These are phyloP conservation scores for Melanotaenia nigrans DNA, from an alignment of 2,797 vertebrate species.

Conservation along the genomic window DNA sequence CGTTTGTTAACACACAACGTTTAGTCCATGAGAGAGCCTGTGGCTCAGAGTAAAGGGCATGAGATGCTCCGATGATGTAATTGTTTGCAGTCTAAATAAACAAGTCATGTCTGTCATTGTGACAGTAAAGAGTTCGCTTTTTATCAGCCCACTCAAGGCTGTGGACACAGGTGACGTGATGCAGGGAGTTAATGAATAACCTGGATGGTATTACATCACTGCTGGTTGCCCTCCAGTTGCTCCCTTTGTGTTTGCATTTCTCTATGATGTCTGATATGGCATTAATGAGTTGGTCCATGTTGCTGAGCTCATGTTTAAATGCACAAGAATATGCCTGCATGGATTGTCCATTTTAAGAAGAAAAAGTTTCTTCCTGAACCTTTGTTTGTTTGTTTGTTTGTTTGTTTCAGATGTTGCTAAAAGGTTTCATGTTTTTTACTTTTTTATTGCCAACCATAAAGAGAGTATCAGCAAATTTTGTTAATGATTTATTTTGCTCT, in stretches of 20 bases:
- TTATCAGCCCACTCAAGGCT: slow-evolving; percentile 40
- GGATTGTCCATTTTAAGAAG: slow-evolving; percentile 3
- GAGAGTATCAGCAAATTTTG: slow-evolving; percentile 21
- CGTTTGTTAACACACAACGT: slow-evolving; percentile 27
- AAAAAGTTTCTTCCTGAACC: slow-evolving; percentile 39
- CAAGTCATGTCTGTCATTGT: slow-evolving; percentile 48
- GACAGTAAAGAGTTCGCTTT: slow-evolving; percentile 31
- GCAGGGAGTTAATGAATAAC: slow-evolving; percentile 76
- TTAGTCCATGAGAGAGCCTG: slow-evolving; percentile 27
- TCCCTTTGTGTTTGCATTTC: slow-evolving; percentile 67
- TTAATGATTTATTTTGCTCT: slow-evolving; percentile 43
- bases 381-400: slow-evolving; percentile 1
- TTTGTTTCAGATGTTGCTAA: slow-evolving; percentile 10
- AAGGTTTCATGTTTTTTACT: slow-evolving; percentile 8
- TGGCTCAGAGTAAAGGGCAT: slow-evolving; percentile 23
- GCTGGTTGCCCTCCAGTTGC: slow-evolving; percentile 63
- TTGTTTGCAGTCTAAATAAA: slow-evolving; percentile 69
- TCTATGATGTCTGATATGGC: slow-evolving; percentile 55
- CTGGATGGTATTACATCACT: slow-evolving; percentile 73
- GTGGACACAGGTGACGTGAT: slow-evolving; percentile 71
- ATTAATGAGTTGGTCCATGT: slow-evolving; percentile 40
- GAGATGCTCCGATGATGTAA: slow-evolving; percentile 57
- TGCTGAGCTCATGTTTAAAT: slow-evolving; percentile 35
- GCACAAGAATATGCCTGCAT: slow-evolving; percentile 13
- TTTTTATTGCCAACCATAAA: slow-evolving; percentile 39